Percentiles rank a stretch among this genome's conserved stretches.
Evolutionary conservation across 2,797 vertebrate species (phyloP).

Genomic region (Platalea minor): DNA sequence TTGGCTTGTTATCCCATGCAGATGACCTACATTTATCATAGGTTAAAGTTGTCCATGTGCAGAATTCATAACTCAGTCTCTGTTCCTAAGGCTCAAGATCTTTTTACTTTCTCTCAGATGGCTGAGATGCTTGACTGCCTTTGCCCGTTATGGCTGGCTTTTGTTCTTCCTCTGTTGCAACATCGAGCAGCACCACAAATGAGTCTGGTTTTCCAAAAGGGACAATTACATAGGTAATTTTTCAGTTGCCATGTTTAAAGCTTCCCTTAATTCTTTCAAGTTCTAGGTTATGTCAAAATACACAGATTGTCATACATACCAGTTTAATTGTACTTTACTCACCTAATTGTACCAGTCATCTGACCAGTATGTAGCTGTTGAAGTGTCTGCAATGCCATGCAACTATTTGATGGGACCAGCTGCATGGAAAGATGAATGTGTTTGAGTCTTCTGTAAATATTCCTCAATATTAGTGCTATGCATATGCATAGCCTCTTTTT

Average conservation of each 20-base stretch:
- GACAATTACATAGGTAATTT: not conserved
- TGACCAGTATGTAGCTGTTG: not conserved
- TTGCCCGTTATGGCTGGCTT: not conserved
- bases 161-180: not conserved
- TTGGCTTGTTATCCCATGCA: not conserved
- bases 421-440: not conserved
- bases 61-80: not conserved
- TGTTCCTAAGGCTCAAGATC: not conserved
- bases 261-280: not conserved
- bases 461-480: not conserved
- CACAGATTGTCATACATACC: not conserved
- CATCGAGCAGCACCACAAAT: not conserved
- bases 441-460: not conserved
- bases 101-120: not conserved
- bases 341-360: not conserved
- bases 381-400: not conserved
- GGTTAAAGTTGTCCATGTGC: not conserved
- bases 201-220: not conserved
- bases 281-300: not conserved
- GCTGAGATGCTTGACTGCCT: not conserved
- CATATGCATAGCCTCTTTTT: not conserved
- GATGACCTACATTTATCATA: not conserved
- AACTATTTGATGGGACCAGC: not conserved
- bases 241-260: not conserved
- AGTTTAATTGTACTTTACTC: not conserved